Evolutionary conservation across 64 coral and sea anemone species (phyloP).

Genomic region (Stichodactyla mertensii): DNA sequence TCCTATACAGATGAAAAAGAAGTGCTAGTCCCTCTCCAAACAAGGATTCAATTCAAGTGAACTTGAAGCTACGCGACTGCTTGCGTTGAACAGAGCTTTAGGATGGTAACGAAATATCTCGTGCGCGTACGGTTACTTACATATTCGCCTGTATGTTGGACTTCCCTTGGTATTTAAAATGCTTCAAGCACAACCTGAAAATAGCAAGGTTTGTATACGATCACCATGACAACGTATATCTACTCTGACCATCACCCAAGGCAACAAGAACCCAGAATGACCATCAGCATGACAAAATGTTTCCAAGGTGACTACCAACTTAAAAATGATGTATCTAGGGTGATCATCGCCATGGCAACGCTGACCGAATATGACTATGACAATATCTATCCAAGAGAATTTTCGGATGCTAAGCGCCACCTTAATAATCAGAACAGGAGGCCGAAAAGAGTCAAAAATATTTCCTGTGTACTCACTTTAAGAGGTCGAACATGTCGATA

Average conservation of each 20-base stretch:
- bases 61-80: too few species aligned
- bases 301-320: neutral
- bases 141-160: constrained; percentile 45
- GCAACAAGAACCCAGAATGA: too few species aligned
- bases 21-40: too few species aligned
- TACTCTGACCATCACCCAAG: neutral
- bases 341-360: neutral
- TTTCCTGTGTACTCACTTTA: constrained; percentile 61
- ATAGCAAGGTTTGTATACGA: neutral
- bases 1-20: too few species aligned
- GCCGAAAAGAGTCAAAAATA: too few species aligned
- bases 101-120: neutral
- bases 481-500: constrained; percentile 92
- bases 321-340: neutral
- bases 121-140: constrained; percentile 13
- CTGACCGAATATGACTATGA: too few species aligned
- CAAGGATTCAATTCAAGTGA: too few species aligned
- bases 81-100: too few species aligned
- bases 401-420: too few species aligned
- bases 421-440: too few species aligned
- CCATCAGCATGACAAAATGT: too few species aligned
- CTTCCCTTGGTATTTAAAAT: constrained; percentile 79
- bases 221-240: neutral
- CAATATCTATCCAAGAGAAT: too few species aligned
- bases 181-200: constrained; percentile 80